Conservation (phyloP, 2,888 invertebrate species). For the Lasiommata megera region DNA sequence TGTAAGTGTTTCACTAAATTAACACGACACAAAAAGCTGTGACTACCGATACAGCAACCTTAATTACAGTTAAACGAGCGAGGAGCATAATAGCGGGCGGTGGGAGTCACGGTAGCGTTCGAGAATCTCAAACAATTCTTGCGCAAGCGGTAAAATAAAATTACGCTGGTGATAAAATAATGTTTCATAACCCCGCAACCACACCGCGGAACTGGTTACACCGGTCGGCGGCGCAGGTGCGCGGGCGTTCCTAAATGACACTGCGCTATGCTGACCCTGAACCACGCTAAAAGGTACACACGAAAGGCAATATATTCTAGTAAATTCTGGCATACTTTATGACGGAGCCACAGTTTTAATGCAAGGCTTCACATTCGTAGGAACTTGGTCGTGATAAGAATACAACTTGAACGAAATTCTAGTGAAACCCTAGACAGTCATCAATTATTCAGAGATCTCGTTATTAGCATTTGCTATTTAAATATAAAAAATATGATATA, state of each 20-base stretch:
- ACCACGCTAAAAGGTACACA: slow-evolving; percentile 34
- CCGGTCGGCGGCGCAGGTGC: slow-evolving; percentile 65
- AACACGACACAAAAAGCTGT: background rate
- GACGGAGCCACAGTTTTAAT: no score
- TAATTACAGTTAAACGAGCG: background rate
- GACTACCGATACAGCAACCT: background rate
- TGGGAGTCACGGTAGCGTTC: background rate
- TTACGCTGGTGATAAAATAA: slow-evolving; percentile 56
- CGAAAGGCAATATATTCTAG: slow-evolving; percentile 4
- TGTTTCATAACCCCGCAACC: slow-evolving; percentile 62
- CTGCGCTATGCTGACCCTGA: slow-evolving; percentile 54
- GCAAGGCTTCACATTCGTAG: no score
- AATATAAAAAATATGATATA: no score
- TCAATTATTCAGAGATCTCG: no score
- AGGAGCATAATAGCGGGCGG: background rate
- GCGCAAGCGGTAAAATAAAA: slow-evolving; percentile 65
- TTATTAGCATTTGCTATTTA: no score
- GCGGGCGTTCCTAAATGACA: slow-evolving; percentile 43
- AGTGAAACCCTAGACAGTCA: no score
- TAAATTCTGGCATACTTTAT: background rate
- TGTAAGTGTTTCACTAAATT: background rate
- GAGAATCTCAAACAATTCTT: slow-evolving; percentile 33
- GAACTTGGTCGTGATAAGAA: no score
- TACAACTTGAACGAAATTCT: no score
- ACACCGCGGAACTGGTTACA: slow-evolving; percentile 51